A percentile compares a stretch with the other conserved stretches of the same genome.
These are phyloP conservation scores for Teleopsis dalmanni DNA, from an alignment of 1,140 invertebrate genomes.

Conservation along the genomic window DNA sequence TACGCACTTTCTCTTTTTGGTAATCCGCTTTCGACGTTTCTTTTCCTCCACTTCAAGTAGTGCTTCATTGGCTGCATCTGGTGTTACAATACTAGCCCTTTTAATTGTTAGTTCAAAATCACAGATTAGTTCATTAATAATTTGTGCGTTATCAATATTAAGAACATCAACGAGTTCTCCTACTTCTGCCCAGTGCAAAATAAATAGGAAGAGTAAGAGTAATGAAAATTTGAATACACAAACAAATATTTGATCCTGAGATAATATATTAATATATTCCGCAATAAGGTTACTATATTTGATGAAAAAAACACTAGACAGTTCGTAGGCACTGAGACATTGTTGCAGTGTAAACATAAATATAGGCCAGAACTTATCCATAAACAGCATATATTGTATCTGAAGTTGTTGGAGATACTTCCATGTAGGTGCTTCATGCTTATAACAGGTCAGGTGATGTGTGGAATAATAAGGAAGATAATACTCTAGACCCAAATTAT, in stretches of 20 bases:
- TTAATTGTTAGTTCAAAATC: conserved; percentile 27
- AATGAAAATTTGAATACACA: conserved; percentile 10
- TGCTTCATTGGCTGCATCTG: conserved; percentile 27
- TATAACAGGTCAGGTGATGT: neutral
- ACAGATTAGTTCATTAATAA: conserved; percentile 22
- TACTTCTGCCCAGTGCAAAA: conserved; percentile 12
- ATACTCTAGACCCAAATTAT: neutral
- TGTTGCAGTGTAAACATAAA: neutral
- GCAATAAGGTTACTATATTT: neutral
- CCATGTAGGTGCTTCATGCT: conserved; percentile 2
- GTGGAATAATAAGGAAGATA: neutral
- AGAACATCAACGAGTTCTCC: no score
- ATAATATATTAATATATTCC: neutral
- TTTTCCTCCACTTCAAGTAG: conserved; percentile 40
- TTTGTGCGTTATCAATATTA: no score
- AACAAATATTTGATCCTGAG: conserved; percentile 11
- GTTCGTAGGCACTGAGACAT: neutral
- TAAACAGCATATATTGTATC: neutral
- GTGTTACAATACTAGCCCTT: conserved; percentile 25
- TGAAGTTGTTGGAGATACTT: conserved; percentile 2
- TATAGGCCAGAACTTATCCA: neutral
- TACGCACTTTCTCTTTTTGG: conserved; percentile 37
- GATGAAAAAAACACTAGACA: neutral
- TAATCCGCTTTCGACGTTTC: conserved; percentile 33
- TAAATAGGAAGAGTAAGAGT: conserved; percentile 11